These are phyloP conservation scores for Psephotus haematonotus DNA, from an alignment of 2,113 vertebrate genomes.

Conservation along the genomic window DNA sequence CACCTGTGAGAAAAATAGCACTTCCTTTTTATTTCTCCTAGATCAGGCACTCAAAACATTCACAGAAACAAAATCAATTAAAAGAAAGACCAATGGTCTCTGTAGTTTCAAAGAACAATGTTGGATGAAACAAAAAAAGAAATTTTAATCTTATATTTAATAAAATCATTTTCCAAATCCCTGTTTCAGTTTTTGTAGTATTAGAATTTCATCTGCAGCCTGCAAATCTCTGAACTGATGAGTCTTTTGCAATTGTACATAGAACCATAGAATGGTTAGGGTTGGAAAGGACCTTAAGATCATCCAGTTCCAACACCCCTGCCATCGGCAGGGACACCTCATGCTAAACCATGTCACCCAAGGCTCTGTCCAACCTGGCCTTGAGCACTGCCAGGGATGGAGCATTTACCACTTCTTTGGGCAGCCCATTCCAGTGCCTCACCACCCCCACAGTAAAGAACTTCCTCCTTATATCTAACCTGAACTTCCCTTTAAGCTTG, in stretches of 20 bases:
- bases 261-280: not conserved
- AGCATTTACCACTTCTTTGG: not conserved
- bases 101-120: not conserved
- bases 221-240: not conserved
- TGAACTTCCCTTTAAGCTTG: no score
- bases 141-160: not conserved
- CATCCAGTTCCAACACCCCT: not conserved
- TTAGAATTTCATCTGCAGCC: not conserved
- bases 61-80: not conserved
- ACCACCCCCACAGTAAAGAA: no score
- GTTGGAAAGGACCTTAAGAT: not conserved
- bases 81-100: fast-evolving
- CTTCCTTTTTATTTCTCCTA: not conserved
- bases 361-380: not conserved
- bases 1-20: not conserved
- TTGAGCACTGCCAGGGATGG: not conserved
- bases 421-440: not conserved
- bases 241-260: not conserved
- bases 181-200: not conserved
- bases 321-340: not conserved
- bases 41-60: not conserved
- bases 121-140: not conserved
- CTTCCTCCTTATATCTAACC: no score
- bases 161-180: not conserved
- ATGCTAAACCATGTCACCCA: not conserved